Percentiles rank a stretch among this genome's conserved stretches.
Conservation (phyloP, 2,888 invertebrate genomes). For the Lamellibrachia satsuma region DNA sequence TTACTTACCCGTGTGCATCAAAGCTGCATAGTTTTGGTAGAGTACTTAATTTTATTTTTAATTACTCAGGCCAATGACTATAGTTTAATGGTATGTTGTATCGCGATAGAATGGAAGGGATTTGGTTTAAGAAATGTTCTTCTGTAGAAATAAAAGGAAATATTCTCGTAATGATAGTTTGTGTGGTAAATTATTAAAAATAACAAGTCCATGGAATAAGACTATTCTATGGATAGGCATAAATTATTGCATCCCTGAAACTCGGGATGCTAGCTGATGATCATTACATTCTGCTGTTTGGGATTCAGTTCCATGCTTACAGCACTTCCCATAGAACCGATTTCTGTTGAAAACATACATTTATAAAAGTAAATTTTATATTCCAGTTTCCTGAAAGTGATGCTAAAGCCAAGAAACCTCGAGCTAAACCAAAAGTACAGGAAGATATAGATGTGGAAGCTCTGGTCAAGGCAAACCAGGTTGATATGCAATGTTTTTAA, state of each 20-base stretch:
- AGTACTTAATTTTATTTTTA: not conserved
- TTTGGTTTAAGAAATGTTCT: no score
- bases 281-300: no score
- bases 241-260: no score
- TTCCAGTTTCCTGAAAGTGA: constrained; percentile 14
- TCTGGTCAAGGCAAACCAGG: constrained; percentile 48
- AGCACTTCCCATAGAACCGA: no score
- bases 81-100: not conserved
- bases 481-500: constrained; percentile 29
- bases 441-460: constrained; percentile 47
- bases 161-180: no score
- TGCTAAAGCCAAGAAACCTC: constrained; percentile 44
- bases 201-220: no score
- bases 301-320: no score
- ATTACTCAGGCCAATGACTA: not conserved
- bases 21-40: not conserved
- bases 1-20: not conserved
- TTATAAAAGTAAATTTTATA: not conserved
- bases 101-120: no score
- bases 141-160: no score
- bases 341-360: not conserved
- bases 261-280: no score
- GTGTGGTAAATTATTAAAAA: no score
- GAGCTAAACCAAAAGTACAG: constrained; percentile 49
- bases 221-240: no score